These are phyloP conservation scores for Petrocephalus zakoni DNA, from an alignment of 2,113 vertebrate genomes.

Conservation along the genomic window DNA sequence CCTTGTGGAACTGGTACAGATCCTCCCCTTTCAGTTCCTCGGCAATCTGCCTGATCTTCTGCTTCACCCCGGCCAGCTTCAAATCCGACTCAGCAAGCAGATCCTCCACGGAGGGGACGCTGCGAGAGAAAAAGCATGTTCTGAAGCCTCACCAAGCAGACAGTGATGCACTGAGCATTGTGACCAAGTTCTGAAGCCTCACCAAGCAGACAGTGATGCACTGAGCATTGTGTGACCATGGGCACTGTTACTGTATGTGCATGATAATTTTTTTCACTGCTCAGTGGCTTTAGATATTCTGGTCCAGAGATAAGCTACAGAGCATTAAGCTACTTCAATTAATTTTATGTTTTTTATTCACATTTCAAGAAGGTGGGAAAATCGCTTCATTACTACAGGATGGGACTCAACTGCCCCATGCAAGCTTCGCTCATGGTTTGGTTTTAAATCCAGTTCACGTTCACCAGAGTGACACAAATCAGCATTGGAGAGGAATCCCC, in stretches of 20 bases:
- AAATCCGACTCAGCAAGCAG: conserved; percentile 79
- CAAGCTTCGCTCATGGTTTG: background rate
- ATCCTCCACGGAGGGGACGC: conserved; percentile 75
- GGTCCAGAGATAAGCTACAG: background rate
- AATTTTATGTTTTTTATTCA: background rate
- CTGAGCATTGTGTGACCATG: background rate
- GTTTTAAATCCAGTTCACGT: background rate
- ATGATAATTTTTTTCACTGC: background rate
- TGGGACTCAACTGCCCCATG: background rate
- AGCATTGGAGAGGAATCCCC: background rate
- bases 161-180: background rate
- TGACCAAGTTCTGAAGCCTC: background rate
- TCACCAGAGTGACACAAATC: background rate
- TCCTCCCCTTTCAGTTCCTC: conserved; percentile 87
- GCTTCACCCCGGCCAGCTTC: conserved; percentile 78
- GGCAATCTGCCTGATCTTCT: conserved; percentile 83
- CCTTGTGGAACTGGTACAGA: conserved; percentile 86
- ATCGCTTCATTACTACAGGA: background rate
- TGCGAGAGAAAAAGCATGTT: conserved; percentile 37
- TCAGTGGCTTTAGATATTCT: background rate
- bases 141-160: background rate
- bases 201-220: background rate
- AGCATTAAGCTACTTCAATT: background rate
- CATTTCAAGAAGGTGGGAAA: background rate
- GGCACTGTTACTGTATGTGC: background rate